Percentiles rank a stretch among this genome's conserved stretches.
These are phyloP conservation scores for Ciconia boyciana DNA, from an alignment of 2,113 vertebrate genomes.

Conservation along the genomic window DNA sequence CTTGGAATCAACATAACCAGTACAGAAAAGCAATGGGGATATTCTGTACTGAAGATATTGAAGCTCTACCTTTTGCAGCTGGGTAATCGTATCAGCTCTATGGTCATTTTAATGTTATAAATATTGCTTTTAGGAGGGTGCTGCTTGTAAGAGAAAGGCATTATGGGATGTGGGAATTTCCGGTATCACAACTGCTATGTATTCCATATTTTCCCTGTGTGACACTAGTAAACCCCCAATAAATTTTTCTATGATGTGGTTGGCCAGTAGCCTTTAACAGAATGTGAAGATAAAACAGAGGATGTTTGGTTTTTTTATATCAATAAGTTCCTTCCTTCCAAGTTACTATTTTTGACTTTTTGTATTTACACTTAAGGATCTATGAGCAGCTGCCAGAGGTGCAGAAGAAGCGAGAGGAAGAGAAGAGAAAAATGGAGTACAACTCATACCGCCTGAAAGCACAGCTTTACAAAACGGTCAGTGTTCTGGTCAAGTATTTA, in stretches of 20 bases:
- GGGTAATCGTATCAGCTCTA: background rate
- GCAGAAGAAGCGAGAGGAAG: constrained; percentile 80
- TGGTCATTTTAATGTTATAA: background rate
- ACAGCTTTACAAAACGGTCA: constrained; percentile 86
- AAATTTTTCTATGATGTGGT: accelerated
- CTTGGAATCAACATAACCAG: background rate
- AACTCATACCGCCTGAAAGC: constrained; percentile 82
- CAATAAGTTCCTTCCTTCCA: background rate
- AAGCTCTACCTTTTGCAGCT: background rate
- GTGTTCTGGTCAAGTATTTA: background rate
- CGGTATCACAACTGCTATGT: background rate
- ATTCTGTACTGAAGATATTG: background rate
- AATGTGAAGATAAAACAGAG: background rate
- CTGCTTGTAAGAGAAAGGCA: background rate
- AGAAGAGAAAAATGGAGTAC: constrained; percentile 81
- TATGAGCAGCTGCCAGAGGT: constrained; percentile 92
- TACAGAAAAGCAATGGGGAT: background rate
- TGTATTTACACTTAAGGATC: constrained; percentile 69
- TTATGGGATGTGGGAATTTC: background rate
- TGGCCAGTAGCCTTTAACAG: background rate
- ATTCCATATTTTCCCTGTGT: background rate
- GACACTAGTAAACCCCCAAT: background rate
- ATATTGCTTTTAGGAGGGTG: background rate
- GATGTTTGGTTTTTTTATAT: background rate
- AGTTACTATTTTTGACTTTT: background rate